Percentiles rank a stretch among this genome's conserved stretches.
Evolutionary conservation across 2,888 invertebrate species (phyloP).

Genomic region (Clitarchus hookeri): DNA sequence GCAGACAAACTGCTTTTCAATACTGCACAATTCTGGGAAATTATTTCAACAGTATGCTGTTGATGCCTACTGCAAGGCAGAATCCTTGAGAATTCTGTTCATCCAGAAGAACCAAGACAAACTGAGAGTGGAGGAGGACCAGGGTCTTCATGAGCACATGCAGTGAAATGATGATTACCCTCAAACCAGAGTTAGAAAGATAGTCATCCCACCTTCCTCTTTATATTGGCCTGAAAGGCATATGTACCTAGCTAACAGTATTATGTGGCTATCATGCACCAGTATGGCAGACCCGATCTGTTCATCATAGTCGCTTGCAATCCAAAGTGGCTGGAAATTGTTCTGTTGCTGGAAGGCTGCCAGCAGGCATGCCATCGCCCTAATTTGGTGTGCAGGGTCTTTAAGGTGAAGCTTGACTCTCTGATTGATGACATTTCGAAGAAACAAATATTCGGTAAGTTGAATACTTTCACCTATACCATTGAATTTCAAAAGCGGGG

Average conservation of each 20-base stretch:
- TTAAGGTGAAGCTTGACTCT: background rate
- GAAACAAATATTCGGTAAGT: no score
- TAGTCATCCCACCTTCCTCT: background rate
- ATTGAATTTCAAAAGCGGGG: no score
- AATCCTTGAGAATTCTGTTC: background rate
- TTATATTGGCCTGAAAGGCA: conserved; percentile 27
- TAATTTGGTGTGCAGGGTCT: background rate
- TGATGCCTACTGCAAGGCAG: background rate
- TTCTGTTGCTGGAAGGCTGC: background rate
- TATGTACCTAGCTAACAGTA: background rate
- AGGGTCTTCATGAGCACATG: background rate
- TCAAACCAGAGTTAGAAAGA: background rate
- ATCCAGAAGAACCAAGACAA: background rate
- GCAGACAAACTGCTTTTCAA: no score
- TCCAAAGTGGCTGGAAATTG: background rate
- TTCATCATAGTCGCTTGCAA: background rate
- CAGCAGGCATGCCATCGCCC: no score
- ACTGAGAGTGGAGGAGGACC: background rate
- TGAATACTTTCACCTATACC: no score
- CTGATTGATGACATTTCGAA: no score
- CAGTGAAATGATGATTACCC: background rate
- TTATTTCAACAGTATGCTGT: background rate
- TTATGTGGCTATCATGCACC: background rate
- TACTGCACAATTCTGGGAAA: no score
- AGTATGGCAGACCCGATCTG: background rate